Evolutionary conservation across 92 coral and sea anemone genomes (phyloP), one percentile per base, ranked within the genome.

Genomic region (Paragorgia papillata): DNA sequence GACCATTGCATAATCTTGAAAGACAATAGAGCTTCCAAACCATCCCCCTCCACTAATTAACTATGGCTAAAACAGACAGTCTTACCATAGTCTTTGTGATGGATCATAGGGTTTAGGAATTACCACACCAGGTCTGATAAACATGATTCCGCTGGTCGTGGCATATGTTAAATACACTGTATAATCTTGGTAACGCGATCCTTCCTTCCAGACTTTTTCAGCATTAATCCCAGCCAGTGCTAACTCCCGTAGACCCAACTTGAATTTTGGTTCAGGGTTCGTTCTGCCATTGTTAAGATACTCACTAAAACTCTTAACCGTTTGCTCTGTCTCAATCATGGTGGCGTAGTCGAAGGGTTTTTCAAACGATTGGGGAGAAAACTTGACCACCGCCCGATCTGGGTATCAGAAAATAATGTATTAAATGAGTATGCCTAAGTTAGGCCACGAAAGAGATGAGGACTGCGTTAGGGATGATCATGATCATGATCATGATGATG

Each of bases 351-450:
- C 88, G 15, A 88, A 73, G 0, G 97, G 91, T 15, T 66, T 62
- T 15, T 24, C 37, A 69, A 89, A 91, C 12, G 94, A 90, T 53
- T 82, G 90, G 65, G 94, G 84, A 57, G 80, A 80, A 63, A 91
- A 89, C 74, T 91, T 85, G 18, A 91, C 76, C 2, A 79, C 91
- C 17, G 97, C 68, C 25, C 86, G 88, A 29, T 68, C 97, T 91
- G 69, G n/a, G n/a, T n/a, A n/a, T n/a, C n/a, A n/a, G n/a, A n/a
- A n/a, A n/a, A n/a, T n/a, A n/a, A n/a, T n/a, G n/a, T n/a, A n/a
- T n/a, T n/a, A n/a, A n/a, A n/a, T n/a, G n/a, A n/a, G n/a, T n/a
- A n/a, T n/a, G n/a, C n/a, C n/a, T n/a, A n/a, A n/a, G n/a, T n/a
- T n/a, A n/a, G n/a, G n/a, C n/a, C n/a, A n/a, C n/a, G n/a, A n/a